Percentiles rank a stretch among this genome's conserved stretches.
phyloP scores from a whole-genome alignment of 2,113 vertebrate genomes.

The Oncorhynchus gorbuscha region DNA sequence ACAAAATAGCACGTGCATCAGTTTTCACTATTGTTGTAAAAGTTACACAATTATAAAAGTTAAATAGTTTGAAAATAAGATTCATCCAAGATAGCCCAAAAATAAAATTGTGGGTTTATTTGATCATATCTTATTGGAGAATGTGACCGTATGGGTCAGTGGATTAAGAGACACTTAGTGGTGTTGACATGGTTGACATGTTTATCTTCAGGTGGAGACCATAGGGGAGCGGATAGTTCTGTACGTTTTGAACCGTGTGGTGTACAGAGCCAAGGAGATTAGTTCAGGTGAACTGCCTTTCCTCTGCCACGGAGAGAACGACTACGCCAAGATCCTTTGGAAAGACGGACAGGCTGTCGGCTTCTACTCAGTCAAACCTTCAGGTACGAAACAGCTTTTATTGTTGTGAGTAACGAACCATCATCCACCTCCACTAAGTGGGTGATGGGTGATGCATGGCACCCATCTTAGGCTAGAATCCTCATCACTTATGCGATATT shows the following conservation, averaged over 20 bases:
- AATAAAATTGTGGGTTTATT: background rate
- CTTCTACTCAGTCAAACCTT: slow-evolving; percentile 89
- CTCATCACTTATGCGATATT: background rate
- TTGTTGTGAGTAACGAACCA: too few relatives aligned
- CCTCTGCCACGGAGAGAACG: slow-evolving; percentile 82
- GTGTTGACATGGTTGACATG: background rate
- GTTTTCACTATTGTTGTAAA: background rate
- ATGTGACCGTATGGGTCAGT: background rate
- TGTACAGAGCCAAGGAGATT: slow-evolving; percentile 87
- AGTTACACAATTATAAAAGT: background rate
- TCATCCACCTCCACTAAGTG: too few relatives aligned
- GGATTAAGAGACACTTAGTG: background rate
- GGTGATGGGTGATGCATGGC: too few relatives aligned
- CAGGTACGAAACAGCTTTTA: slow-evolving; percentile 68
- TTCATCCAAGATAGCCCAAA: background rate
- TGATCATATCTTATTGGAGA: background rate
- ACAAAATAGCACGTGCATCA: background rate
- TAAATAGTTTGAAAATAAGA: background rate
- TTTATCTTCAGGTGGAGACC: slow-evolving; percentile 74
- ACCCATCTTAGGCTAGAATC: background rate
- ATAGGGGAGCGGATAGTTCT: slow-evolving; percentile 87
- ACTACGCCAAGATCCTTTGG: slow-evolving; percentile 89
- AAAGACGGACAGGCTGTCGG: slow-evolving; percentile 86
- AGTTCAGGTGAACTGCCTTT: slow-evolving; percentile 78
- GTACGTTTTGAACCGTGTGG: slow-evolving; percentile 87